Percentiles rank a stretch among this genome's conserved stretches.
Conservation (phyloP, 2,888 invertebrate genomes). For the Sinhomidia bicolor region DNA sequence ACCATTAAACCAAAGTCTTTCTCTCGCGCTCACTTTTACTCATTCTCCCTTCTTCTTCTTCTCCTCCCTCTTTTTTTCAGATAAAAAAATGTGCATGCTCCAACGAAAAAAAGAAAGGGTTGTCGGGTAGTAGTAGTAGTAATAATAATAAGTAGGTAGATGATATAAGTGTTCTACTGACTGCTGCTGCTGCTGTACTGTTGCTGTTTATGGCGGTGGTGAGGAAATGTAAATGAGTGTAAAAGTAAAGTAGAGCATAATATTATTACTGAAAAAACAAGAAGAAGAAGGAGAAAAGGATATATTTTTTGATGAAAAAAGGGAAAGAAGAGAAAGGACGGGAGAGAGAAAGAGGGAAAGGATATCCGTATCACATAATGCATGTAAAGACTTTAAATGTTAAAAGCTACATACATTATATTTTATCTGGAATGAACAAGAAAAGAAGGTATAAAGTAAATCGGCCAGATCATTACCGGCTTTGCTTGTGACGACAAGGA, state of each 20-base stretch:
- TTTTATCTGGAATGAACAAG: slow-evolving; percentile 9
- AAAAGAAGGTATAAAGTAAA: slow-evolving; percentile 53
- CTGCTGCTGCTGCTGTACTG: not conserved
- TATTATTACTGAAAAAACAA: slow-evolving; percentile 12
- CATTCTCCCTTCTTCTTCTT: not conserved
- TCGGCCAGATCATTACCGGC: slow-evolving; percentile 72
- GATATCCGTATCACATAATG: slow-evolving; percentile 30
- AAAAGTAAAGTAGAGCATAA: slow-evolving; percentile 36
- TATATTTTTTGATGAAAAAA: not conserved
- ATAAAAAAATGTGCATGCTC: not conserved
- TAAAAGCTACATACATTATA: slow-evolving; percentile 4
- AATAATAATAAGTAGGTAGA: not conserved
- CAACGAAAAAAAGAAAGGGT: not conserved
- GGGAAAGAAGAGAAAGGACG: too few relatives aligned
- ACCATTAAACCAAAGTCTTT: slow-evolving; percentile 32
- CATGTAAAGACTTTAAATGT: slow-evolving; percentile 30
- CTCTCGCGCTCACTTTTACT: not conserved
- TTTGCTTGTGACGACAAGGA: slow-evolving; percentile 37
- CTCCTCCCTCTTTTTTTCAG: too few relatives aligned
- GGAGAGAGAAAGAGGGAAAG: not conserved
- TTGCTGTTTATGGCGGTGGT: too few relatives aligned
- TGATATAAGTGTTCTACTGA: not conserved
- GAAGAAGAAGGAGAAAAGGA: not conserved
- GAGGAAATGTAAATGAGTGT: slow-evolving; percentile 24
- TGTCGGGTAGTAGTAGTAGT: slow-evolving; percentile 4